Conservation (phyloP, 53 echinoderm and acorn worm species). For the Zoroaster sp. region DNA sequence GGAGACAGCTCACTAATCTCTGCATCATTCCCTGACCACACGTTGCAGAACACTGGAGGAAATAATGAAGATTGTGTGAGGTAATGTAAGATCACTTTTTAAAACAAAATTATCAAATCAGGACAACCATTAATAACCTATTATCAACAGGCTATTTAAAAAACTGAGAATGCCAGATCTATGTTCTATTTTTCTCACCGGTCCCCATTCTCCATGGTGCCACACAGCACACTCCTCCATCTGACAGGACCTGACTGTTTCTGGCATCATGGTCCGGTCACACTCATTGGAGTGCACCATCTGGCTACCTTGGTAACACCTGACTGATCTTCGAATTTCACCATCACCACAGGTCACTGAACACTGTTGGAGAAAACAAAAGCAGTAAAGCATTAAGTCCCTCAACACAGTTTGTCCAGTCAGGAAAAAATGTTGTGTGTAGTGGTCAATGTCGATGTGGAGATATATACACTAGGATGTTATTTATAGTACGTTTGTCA, state of each 20-base stretch:
- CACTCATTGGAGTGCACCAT: constrained; percentile 46
- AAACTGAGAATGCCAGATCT: no score
- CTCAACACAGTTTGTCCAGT: no score
- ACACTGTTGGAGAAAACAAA: constrained; percentile 50
- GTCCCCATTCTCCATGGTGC: constrained; percentile 88
- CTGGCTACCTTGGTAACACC: constrained; percentile 65
- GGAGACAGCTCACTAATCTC: constrained; percentile 70
- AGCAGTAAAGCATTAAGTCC: background rate
- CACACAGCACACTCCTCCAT: constrained; percentile 71
- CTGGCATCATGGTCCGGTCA: constrained; percentile 59
- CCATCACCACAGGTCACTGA: constrained; percentile 86
- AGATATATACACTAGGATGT: no score
- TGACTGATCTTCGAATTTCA: constrained; percentile 65
- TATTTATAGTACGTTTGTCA: no score
- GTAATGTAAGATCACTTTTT: no score
- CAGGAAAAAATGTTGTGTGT: no score
- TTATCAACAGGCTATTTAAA: no score
- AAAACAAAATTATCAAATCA: no score
- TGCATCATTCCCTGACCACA: constrained; percentile 71
- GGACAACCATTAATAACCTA: no score
- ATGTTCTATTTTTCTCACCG: constrained; percentile 60
- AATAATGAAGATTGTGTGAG: no score
- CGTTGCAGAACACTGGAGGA: constrained; percentile 70
- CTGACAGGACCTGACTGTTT: constrained; percentile 47
- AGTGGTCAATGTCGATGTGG: no score